Evolutionary conservation across 1,140 invertebrate genomes (phyloP).

Genomic region (Bathynomus jamesi): DNA sequence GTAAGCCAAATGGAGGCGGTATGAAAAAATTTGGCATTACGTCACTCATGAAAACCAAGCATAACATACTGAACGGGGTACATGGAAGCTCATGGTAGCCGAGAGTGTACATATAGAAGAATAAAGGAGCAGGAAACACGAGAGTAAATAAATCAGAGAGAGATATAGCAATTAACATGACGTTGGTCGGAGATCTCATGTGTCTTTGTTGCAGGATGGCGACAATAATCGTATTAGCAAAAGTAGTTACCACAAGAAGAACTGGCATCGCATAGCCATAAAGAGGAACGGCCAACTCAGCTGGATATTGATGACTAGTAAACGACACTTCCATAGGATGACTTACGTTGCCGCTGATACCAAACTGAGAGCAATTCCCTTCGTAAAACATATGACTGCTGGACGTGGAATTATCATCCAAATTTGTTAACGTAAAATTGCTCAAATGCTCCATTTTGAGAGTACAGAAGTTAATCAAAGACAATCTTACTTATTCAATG

Average conservation of each 20-base stretch:
- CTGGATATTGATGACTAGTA: not conserved
- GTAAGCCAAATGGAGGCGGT: slow-evolving; percentile 88
- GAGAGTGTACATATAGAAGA: slow-evolving; percentile 84
- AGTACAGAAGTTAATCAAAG: not conserved
- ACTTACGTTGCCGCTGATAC: not conserved
- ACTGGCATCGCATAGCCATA: slow-evolving; percentile 75
- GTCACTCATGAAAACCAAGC: slow-evolving; percentile 71
- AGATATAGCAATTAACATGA: slow-evolving; percentile 71
- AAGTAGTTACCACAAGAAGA: slow-evolving; percentile 75
- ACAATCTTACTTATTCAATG: not conserved
- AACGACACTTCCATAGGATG: not conserved
- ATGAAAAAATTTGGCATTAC: slow-evolving; percentile 72
- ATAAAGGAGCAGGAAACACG: slow-evolving; percentile 70
- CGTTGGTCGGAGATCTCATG: slow-evolving; percentile 61
- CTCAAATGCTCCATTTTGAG: not conserved
- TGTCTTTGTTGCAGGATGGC: slow-evolving; percentile 58
- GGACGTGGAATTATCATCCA: not conserved
- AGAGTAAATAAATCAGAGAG: slow-evolving; percentile 87
- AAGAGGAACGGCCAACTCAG: slow-evolving; percentile 40
- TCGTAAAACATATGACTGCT: not conserved
- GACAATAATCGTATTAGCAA: slow-evolving; percentile 78
- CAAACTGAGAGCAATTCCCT: not conserved
- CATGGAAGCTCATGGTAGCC: slow-evolving; percentile 68
- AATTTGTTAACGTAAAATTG: not conserved
- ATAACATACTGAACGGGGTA: slow-evolving; percentile 64